Percentiles rank a stretch among this genome's conserved stretches.
These are phyloP conservation scores for Marcusenius ussheri DNA, from an alignment of 2,113 vertebrate genomes.

Conservation along the genomic window DNA sequence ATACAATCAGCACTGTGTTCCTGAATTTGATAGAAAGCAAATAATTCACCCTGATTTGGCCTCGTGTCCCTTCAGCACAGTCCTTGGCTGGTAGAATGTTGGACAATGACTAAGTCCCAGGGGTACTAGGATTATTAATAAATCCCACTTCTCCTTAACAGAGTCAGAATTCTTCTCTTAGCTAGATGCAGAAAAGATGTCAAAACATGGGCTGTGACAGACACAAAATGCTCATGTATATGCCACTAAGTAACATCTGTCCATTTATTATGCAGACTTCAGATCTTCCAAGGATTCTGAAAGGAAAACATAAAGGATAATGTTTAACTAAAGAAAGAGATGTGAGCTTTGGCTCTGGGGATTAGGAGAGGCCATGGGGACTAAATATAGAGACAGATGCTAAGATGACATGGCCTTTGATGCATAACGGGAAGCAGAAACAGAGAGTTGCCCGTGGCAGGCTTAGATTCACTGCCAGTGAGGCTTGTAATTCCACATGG, in stretches of 20 bases:
- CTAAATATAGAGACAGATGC: conserved; percentile 36
- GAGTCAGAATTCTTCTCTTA: not conserved
- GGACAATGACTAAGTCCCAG: not conserved
- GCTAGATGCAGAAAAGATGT: not conserved
- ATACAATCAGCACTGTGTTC: not conserved
- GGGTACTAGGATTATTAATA: not conserved
- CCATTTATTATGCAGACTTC: not conserved
- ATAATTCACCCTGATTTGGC: not conserved
- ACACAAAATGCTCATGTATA: not conserved
- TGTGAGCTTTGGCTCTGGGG: conserved; percentile 20
- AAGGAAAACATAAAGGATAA: conserved; percentile 7
- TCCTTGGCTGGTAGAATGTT: not conserved
- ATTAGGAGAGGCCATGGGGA: conserved; percentile 41
- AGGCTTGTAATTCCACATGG: not conserved
- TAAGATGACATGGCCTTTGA: not conserved
- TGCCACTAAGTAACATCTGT: not conserved
- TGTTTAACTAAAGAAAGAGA: not conserved
- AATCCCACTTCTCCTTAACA: not conserved
- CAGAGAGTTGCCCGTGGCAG: not conserved
- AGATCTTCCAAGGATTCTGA: not conserved
- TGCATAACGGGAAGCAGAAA: not conserved
- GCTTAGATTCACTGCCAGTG: not conserved
- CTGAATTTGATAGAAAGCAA: not conserved
- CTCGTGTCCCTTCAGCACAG: not conserved
- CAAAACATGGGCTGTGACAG: not conserved